These are phyloP conservation scores for Bradypodion ventrale DNA, from an alignment of 2,797 vertebrate genomes.

Conservation along the genomic window DNA sequence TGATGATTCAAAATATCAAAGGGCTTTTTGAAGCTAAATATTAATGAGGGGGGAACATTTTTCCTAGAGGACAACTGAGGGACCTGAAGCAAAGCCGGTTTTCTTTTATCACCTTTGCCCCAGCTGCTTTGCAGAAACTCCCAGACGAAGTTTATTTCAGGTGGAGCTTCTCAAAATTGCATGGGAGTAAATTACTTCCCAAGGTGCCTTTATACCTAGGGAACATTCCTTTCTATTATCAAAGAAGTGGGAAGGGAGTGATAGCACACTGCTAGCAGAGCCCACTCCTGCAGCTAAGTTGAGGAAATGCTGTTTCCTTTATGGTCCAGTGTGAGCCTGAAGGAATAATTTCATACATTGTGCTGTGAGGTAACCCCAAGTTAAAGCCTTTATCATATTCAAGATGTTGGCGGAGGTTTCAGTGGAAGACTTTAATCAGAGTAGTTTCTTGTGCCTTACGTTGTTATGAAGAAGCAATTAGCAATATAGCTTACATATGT, in stretches of 20 bases:
- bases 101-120: constrained; percentile 2
- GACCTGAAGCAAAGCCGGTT: constrained; percentile 10
- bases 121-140: neutral
- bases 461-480: neutral
- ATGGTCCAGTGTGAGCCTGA: neutral
- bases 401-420: constrained; percentile 18
- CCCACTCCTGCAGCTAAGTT: neutral
- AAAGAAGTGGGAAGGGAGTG: neutral
- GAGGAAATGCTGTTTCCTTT: constrained; percentile 14
- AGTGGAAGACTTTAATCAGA: constrained; percentile 2
- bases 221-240: neutral
- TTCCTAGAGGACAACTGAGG: constrained; percentile 1
- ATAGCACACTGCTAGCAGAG: neutral
- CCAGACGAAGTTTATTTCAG: neutral
- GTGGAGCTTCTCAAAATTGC: neutral
- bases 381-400: constrained; percentile 13
- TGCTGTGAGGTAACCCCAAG: neutral
- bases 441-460: constrained; percentile 8
- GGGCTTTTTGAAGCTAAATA: neutral
- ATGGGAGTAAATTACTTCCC: neutral
- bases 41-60: neutral
- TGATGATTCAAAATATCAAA: constrained; percentile 24
- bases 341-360: neutral
- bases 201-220: neutral
- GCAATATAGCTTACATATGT: neutral